Conservation (phyloP, 1,140 invertebrate genomes). For the Whitmania pigra region DNA sequence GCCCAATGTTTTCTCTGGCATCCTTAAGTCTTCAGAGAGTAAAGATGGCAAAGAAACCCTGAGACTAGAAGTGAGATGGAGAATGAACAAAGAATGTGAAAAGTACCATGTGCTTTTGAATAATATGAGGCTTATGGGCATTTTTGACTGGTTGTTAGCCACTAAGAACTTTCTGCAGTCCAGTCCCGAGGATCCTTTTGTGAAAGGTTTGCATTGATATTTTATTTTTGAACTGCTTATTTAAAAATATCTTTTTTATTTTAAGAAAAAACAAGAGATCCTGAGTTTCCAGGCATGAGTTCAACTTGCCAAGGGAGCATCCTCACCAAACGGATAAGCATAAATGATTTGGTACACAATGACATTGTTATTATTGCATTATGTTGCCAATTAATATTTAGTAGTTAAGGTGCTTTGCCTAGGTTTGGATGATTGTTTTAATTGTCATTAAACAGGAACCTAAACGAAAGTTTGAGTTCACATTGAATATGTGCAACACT, state of each 20-base stretch:
- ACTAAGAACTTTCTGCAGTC: constrained; percentile 64
- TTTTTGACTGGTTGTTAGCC: constrained; percentile 82
- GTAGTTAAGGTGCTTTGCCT: too few species aligned
- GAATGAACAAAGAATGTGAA: constrained; percentile 49
- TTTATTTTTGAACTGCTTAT: not conserved
- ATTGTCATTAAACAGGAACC: not conserved
- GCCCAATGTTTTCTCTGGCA: constrained; percentile 76
- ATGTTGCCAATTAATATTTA: too few species aligned
- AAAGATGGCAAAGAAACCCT: constrained; percentile 26
- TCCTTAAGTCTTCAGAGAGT: constrained; percentile 56
- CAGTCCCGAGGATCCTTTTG: constrained; percentile 37
- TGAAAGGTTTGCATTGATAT: constrained; percentile 24
- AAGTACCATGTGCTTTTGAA: constrained; percentile 82
- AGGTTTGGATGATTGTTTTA: too few species aligned
- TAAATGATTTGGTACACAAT: constrained; percentile 35
- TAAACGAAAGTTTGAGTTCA: constrained; percentile 26
- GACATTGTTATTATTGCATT: not conserved
- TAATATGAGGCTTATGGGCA: constrained; percentile 84
- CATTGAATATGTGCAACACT: constrained; percentile 81
- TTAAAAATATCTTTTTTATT: not conserved
- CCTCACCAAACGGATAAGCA: constrained; percentile 42
- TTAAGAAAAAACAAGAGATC: not conserved
- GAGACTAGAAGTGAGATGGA: constrained; percentile 39
- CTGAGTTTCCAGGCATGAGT: not conserved
- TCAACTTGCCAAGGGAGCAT: constrained; percentile 30